These are phyloP conservation scores for Rhynchophorus ferrugineus DNA, from an alignment of 1,140 invertebrate species.

Conservation along the genomic window DNA sequence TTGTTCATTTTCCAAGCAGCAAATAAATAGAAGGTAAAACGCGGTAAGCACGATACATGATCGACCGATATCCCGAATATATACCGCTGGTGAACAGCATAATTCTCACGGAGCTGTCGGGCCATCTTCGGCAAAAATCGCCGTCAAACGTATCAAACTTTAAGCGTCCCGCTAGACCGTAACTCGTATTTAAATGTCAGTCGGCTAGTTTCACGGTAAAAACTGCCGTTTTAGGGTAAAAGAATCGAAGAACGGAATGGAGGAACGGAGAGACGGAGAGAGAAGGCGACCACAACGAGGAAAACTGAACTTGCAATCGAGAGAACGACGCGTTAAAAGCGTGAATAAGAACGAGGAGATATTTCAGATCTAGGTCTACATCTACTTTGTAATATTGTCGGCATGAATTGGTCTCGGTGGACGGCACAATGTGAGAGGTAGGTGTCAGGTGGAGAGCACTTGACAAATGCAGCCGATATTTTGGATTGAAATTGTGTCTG, in stretches of 20 bases:
- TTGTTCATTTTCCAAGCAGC: too few relatives aligned
- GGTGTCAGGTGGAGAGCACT: not conserved
- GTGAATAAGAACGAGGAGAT: not conserved
- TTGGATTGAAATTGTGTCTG: too few relatives aligned
- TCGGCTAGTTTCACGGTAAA: not conserved
- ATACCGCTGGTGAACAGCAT: too few relatives aligned
- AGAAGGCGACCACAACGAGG: too few relatives aligned
- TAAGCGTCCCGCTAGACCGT: not conserved
- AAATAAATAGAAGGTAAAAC: too few relatives aligned
- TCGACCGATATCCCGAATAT: too few relatives aligned
- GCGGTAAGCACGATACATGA: too few relatives aligned
- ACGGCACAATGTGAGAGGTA: not conserved
- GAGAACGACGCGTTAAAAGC: not conserved
- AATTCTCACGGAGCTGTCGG: too few relatives aligned
- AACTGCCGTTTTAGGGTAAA: not conserved
- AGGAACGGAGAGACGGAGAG: not conserved
- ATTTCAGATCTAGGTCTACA: not conserved
- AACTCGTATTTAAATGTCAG: not conserved
- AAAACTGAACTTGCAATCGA: too few relatives aligned
- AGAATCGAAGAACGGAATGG: not conserved
- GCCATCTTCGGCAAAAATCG: too few relatives aligned
- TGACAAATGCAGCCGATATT: not conserved
- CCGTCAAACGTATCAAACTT: not conserved
- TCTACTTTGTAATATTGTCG: not conserved
- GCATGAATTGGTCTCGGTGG: not conserved